Evolutionary conservation across 2,113 vertebrate genomes (phyloP), one percentile per base, ranked within the genome.

Genomic region (Equus przewalskii): DNA sequence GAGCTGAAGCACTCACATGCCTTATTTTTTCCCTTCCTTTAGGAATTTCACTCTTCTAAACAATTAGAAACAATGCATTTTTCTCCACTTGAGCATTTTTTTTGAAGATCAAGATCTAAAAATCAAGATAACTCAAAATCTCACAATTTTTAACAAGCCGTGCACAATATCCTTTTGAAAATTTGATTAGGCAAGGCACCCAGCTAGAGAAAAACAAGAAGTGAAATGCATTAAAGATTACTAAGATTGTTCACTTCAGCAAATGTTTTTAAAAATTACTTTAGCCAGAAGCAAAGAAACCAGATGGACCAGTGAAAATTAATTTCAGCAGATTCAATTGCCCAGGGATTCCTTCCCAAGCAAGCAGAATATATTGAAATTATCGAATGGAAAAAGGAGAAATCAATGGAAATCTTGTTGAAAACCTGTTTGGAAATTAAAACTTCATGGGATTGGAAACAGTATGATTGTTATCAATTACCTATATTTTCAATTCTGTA

Each of bases 181-280:
- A 46, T 90, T 94, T 84, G n/a, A 91, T 94, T 83, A 84, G 51
- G 56, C 30, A 86, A 94, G 69, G 22, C 22, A 87, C 8, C 36
- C 11, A 86, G 70, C 80, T 93, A 75, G 87, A 79, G 83, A 69
- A 96, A 89, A 89, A 84, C 5, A 91, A 64, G 69, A 72, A 86
- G 7, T 85, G 33, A 95, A 84, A 92, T 24, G 12, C 21, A 80
- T 88, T 95, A 84, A 91, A 96, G 36, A 64, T 94, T 49, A 44
- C 76, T 88, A 80, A 93, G 21, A 87, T 75, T 58, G 51, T 65
- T 93, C 49, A 91, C 7, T 75, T 82, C 92, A 86, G n/a, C 44
- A 83, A 96, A 85, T 65, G 58, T 58, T 92, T 92, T 96, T 46
- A 19, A 91, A 90, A 90, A 60, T 84, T 76, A 89, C 30, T 64